A percentile compares a stretch with the other conserved stretches of the same genome.
Conservation (phyloP, 2,113 vertebrate species). For the Thomomys bottae region DNA sequence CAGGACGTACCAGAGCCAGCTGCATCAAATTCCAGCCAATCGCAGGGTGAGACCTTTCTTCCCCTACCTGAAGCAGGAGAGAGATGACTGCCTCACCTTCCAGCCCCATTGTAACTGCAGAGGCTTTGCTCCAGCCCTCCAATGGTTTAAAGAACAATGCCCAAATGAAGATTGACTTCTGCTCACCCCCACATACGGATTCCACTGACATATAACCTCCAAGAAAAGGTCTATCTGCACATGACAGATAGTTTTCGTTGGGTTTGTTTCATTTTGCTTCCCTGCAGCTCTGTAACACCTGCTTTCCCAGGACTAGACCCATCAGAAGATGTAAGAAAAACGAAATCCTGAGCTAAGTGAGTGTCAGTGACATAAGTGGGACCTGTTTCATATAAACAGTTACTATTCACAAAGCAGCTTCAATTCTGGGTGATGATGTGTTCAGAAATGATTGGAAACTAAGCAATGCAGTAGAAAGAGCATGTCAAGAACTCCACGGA, state of each 20-base stretch:
- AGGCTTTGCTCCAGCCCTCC: background rate
- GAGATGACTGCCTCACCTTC: background rate
- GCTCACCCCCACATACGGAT: background rate
- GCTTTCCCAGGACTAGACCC: background rate
- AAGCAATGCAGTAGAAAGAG: background rate
- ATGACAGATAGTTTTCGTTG: slow-evolving; percentile 5
- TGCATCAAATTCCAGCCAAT: slow-evolving; percentile 69
- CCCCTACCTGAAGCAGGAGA: slow-evolving; percentile 53
- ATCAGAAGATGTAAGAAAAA: background rate
- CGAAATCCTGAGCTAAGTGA: background rate
- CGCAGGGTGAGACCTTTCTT: slow-evolving; percentile 7
- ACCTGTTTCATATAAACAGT: background rate
- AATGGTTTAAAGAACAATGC: slow-evolving; percentile 53
- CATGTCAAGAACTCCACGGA: background rate
- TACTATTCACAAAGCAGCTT: background rate
- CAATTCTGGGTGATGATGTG: background rate
- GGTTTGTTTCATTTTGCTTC: slow-evolving; percentile 15
- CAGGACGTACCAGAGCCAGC: slow-evolving; percentile 54
- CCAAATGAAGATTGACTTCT: slow-evolving; percentile 34
- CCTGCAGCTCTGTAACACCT: background rate
- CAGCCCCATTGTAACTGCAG: background rate
- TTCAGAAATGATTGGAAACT: background rate
- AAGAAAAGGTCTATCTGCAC: background rate
- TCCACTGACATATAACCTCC: slow-evolving; percentile 30
- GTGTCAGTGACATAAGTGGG: background rate